phyloP scores from a whole-genome alignment of 2,888 invertebrate species.

The Gryllus longicercus region DNA sequence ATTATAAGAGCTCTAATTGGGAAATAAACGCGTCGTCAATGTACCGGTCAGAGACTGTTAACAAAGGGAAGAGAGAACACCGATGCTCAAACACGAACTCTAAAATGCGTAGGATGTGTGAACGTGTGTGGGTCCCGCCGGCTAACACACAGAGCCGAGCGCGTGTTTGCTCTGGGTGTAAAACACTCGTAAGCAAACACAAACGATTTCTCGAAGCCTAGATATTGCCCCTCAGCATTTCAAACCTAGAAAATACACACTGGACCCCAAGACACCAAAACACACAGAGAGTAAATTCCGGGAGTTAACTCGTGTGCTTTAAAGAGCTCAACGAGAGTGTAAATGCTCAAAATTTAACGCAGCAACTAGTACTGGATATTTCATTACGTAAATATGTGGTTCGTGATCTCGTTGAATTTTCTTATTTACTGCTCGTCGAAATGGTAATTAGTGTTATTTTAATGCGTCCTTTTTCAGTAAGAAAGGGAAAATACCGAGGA shows the following conservation, averaged over 20 bases:
- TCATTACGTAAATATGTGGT: no score
- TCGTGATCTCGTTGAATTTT: no score
- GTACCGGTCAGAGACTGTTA: background rate
- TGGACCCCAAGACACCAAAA: background rate
- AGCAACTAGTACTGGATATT: no score
- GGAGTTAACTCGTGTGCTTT: background rate
- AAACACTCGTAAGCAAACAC: conserved; percentile 17
- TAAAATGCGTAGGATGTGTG: conserved; percentile 4
- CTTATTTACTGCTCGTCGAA: no score
- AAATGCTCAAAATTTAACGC: no score
- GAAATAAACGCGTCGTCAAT: background rate
- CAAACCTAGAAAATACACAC: conserved; percentile 2
- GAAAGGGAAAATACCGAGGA: no score
- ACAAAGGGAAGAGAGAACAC: background rate
- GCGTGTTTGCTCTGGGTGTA: background rate
- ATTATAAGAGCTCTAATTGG: background rate
- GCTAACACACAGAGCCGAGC: background rate
- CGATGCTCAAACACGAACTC: background rate
- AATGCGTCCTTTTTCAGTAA: no score
- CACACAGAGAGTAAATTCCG: background rate
- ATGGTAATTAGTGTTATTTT: no score
- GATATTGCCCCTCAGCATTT: background rate
- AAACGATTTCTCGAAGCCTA: conserved; percentile 17
- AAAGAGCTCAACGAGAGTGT: no score
- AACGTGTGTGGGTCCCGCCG: background rate